Evolutionary conservation across 1,140 invertebrate genomes (phyloP).

Genomic region (Rhysida immarginata): DNA sequence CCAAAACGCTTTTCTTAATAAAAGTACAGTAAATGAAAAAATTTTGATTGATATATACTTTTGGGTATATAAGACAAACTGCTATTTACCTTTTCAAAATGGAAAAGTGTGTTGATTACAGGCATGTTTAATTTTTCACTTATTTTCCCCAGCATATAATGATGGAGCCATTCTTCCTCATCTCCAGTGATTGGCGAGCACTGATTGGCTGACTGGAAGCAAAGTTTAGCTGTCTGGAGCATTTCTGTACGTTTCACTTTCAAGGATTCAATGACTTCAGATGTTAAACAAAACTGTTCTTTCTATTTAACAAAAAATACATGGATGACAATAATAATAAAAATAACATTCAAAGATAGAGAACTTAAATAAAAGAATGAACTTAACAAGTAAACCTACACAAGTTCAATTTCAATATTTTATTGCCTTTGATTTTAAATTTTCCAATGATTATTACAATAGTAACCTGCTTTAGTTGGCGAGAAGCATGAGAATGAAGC

Average conservation of each 20-base stretch:
- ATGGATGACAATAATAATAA: too few species aligned
- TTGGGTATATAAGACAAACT: too few species aligned
- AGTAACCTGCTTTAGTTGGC: constrained; percentile 53
- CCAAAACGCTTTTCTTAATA: too few species aligned
- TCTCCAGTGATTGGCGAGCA: constrained; percentile 33
- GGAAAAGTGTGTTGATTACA: too few species aligned
- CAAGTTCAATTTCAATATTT: not conserved
- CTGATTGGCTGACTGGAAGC: constrained; percentile 53
- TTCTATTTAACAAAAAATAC: constrained; percentile 10
- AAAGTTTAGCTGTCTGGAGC: constrained; percentile 52
- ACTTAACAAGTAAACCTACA: not conserved
- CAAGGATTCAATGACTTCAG: constrained; percentile 55
- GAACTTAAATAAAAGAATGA: too few species aligned
- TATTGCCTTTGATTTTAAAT: too few species aligned
- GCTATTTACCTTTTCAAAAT: too few species aligned
- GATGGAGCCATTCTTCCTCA: constrained; percentile 70
- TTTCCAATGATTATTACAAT: constrained; percentile 38
- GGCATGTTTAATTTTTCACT: constrained; percentile 71
- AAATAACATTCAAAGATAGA: constrained; percentile 2
- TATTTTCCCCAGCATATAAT: constrained; percentile 87
- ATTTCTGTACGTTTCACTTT: constrained; percentile 61
- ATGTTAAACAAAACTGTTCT: constrained; percentile 42
- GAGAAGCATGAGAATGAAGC: constrained; percentile 70
- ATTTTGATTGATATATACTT: too few species aligned
- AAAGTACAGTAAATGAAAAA: too few species aligned